Evolutionary conservation across 2,797 vertebrate genomes (phyloP), one percentile per base, ranked within the genome.

Genomic region (Fistularia commersonii): DNA sequence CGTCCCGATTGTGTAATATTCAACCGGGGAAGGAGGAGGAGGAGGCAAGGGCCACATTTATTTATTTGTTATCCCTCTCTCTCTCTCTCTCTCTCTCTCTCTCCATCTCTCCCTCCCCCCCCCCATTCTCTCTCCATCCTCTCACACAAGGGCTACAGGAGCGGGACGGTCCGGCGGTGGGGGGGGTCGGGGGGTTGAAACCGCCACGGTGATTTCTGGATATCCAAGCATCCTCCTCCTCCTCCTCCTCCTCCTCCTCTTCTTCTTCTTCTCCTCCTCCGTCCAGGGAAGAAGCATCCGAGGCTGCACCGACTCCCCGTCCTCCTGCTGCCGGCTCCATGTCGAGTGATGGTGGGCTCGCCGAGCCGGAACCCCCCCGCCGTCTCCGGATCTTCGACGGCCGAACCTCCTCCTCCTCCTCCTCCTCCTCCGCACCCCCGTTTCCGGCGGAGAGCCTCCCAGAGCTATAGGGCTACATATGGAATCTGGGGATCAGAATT

Each of bases 401-500:
- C 82, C 76, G 79, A 81, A 59, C 75, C 82, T 79, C 76, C 67
- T 77, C 76, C 66, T 64, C 84, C 77, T 69, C 82, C 85, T n/a
- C n/a, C n/a, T n/a, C n/a, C n/a, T n/a, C n/a, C n/a, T n/a, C n/a
- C n/a, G 86, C 79, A 86, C 73, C 85, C 88, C 55, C 85, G 82
- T 84, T 89, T 86, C 85, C 87, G 87, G 81, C 83, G 89, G 85
- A 89, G 83, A 87, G 64, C 87, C 58, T 67, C 82, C 65, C 77
- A 78, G 79, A 80, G 83, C 87, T 86, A 86, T 82, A 83, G 84
- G 83, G 87, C 80, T 87, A 85, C 89, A 84, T 91, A 90, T 92
- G 90, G 90, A 91, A 91, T 87, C 89, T 83, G 90, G 89, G 83
- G 90, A 91, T 66, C 90, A 85, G 61, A 90, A 91, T 90, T 91